Evolutionary conservation across 2,113 vertebrate species (phyloP).

Genomic region (Perca fluviatilis): DNA sequence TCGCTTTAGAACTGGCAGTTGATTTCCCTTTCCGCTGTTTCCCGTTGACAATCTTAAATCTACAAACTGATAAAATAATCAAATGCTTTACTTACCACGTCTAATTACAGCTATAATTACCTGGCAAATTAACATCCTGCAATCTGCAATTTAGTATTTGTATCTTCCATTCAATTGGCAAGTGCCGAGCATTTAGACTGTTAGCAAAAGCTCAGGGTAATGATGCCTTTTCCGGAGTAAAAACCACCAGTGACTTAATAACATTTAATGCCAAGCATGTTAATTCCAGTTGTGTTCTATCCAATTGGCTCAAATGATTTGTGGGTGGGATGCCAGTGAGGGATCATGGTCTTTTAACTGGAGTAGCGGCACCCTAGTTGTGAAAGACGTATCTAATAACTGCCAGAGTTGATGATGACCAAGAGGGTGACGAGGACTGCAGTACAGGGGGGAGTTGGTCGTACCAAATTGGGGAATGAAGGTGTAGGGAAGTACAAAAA

Average conservation of each 20-base stretch:
- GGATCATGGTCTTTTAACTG: not conserved
- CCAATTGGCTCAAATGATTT: not conserved
- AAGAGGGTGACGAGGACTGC: not conserved
- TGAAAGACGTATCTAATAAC: not conserved
- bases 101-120: conserved; percentile 14
- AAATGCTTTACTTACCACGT: not conserved
- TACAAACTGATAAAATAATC: not conserved
- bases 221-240: conserved; percentile 15
- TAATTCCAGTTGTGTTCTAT: not conserved
- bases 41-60: not conserved
- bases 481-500: not conserved
- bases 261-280: not conserved
- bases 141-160: conserved; percentile 20
- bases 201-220: not conserved
- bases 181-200: not conserved
- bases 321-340: not conserved
- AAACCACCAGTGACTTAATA: not conserved
- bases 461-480: not conserved
- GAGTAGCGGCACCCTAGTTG: not conserved
- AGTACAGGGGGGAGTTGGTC: not conserved
- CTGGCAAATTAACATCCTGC: not conserved
- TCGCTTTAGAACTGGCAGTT: not conserved
- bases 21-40: not conserved
- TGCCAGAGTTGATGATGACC: not conserved
- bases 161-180: conserved; percentile 11